These are phyloP conservation scores for Anarhynchus alexandrinus DNA, from an alignment of 2,113 vertebrate species.

Conservation along the genomic window DNA sequence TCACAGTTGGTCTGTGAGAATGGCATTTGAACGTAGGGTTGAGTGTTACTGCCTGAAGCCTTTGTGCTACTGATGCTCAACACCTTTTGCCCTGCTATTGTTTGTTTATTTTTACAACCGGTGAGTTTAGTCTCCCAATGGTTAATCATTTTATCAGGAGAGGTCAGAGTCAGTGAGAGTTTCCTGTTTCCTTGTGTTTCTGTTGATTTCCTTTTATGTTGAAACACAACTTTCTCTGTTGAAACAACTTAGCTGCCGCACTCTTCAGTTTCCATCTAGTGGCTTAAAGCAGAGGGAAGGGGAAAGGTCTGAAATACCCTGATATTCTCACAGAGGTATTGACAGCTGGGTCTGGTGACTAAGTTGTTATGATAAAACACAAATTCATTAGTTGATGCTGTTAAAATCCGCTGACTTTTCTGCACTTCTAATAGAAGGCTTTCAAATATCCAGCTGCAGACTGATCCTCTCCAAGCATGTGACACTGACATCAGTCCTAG, in stretches of 20 bases:
- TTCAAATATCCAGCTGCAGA: conserved; percentile 65
- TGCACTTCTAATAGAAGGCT: conserved; percentile 43
- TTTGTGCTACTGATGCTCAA: background rate
- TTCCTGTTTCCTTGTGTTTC: conserved; percentile 24
- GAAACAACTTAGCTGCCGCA: background rate
- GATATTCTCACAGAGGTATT: background rate
- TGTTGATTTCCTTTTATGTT: background rate
- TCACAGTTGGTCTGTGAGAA: background rate
- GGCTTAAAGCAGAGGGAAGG: background rate
- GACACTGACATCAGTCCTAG: conserved; percentile 67
- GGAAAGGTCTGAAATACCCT: background rate
- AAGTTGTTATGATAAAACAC: conserved; percentile 35
- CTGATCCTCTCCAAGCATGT: conserved; percentile 63
- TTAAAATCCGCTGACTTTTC: conserved; percentile 50
- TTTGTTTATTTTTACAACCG: background rate
- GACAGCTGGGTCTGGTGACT: background rate
- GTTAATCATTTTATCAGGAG: background rate
- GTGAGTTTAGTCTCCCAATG: background rate
- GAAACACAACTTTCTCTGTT: conserved; percentile 5
- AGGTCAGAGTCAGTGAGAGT: background rate
- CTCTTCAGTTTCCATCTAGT: background rate
- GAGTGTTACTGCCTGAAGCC: background rate
- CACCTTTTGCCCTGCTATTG: background rate
- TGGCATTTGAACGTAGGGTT: background rate
- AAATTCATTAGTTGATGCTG: conserved; percentile 46